Evolutionary conservation across 2,797 vertebrate species (phyloP).

Genomic region (Crocidura indochinensis): DNA sequence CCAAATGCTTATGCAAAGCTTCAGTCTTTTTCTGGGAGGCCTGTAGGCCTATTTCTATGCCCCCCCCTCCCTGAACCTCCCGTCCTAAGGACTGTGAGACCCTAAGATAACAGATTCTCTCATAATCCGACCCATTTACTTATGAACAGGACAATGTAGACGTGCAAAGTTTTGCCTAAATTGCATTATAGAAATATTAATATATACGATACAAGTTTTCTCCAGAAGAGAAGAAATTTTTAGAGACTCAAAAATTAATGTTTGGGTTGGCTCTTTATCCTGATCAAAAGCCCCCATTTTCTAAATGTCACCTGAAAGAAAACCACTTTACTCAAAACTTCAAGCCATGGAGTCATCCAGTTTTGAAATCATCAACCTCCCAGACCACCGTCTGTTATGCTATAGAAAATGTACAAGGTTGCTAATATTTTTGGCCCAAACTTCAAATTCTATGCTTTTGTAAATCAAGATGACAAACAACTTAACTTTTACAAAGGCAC

Average conservation of each 20-base stretch:
- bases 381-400: conserved; percentile 87
- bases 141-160: conserved; percentile 49
- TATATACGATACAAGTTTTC: conserved; percentile 45
- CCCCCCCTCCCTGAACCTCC: background rate
- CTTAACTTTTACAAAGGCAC: conserved; percentile 83
- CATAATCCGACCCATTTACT: conserved; percentile 39
- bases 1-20: conserved; percentile 80
- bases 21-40: conserved; percentile 69
- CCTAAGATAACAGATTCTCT: conserved; percentile 70
- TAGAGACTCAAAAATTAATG: conserved; percentile 76
- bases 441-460: conserved; percentile 86
- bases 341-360: conserved; percentile 84
- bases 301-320: conserved; percentile 83
- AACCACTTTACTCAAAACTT: conserved; percentile 84
- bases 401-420: conserved; percentile 83
- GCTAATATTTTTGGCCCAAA: conserved; percentile 86
- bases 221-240: conserved; percentile 79
- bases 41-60: conserved; percentile 38
- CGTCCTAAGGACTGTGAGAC: conserved; percentile 49
- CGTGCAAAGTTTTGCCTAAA: conserved; percentile 75
- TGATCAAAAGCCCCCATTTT: conserved; percentile 80
- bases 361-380: conserved; percentile 83
- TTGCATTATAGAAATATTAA: background rate
- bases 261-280: conserved; percentile 82
- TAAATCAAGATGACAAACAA: conserved; percentile 89